A percentile compares a stretch with the other conserved stretches of the same genome.
Conservation (phyloP, 92 coral and sea anemone genomes). For the Hydrozoanthus gracilis region DNA sequence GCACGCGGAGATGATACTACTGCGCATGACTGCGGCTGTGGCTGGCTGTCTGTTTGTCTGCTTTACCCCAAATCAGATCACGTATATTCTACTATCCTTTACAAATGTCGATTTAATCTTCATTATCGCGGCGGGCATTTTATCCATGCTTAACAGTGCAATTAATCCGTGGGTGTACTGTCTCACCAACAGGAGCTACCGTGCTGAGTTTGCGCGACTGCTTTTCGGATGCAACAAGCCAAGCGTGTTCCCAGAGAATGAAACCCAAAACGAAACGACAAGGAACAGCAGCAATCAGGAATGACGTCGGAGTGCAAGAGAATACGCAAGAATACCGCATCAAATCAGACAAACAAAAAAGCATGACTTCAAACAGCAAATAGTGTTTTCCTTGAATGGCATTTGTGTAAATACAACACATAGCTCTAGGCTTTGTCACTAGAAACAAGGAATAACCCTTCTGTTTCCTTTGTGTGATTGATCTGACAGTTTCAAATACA, state of each 20-base stretch:
- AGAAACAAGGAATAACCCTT: too few species aligned
- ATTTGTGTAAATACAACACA: too few species aligned
- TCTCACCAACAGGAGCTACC: constrained; percentile 16
- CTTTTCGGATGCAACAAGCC: background rate
- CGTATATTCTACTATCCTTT: background rate
- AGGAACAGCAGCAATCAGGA: background rate
- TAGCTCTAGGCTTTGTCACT: too few species aligned
- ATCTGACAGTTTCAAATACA: too few species aligned
- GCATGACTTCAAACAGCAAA: too few species aligned
- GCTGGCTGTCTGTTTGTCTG: background rate
- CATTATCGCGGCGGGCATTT: background rate
- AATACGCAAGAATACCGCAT: too few species aligned
- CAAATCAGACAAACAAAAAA: too few species aligned
- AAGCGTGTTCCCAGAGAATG: background rate
- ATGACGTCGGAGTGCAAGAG: too few species aligned
- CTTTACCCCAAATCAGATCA: constrained; percentile 7
- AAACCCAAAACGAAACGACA: background rate
- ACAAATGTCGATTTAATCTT: background rate
- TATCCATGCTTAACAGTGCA: background rate
- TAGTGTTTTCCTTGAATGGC: too few species aligned
- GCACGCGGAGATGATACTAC: background rate
- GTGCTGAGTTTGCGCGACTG: background rate
- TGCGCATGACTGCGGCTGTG: constrained; percentile 9
- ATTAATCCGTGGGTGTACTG: background rate
- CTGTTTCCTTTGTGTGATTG: too few species aligned